A percentile compares a stretch with the other conserved stretches of the same genome.
These are phyloP conservation scores for Vireo altiloquus DNA, from an alignment of 2,113 vertebrate genomes.

Conservation along the genomic window DNA sequence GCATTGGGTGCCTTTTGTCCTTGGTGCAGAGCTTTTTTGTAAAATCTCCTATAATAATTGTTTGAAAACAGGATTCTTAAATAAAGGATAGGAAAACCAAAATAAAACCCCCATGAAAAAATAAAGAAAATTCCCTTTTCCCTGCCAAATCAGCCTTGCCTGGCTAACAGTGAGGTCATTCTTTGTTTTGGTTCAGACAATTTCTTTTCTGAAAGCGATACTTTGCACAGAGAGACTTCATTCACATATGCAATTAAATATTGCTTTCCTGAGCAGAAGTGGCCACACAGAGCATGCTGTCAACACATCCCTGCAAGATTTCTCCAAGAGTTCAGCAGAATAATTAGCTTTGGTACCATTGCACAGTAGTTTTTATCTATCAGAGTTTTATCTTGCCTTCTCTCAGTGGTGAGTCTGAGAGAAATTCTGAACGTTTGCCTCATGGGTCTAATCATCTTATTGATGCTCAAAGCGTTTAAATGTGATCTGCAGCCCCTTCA, in stretches of 20 bases:
- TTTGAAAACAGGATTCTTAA: neutral
- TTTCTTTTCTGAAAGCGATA: neutral
- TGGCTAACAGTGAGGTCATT: neutral
- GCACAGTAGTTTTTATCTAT: constrained; percentile 61
- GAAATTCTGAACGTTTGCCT: constrained; percentile 64
- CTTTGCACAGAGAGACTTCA: neutral
- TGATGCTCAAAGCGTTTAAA: constrained; percentile 67
- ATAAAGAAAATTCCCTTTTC: neutral
- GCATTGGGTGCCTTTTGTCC: neutral
- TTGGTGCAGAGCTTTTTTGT: neutral
- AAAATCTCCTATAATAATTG: neutral
- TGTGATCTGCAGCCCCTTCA: constrained; percentile 65
- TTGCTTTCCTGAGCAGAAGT: constrained; percentile 40
- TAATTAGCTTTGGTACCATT: constrained; percentile 64
- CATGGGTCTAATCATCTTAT: constrained; percentile 68
- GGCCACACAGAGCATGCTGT: constrained; percentile 47
- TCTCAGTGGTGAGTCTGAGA: constrained; percentile 64
- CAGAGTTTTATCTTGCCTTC: constrained; percentile 62
- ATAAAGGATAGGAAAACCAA: neutral
- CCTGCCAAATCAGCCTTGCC: neutral
- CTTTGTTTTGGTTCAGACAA: neutral
- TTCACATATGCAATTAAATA: constrained; percentile 55
- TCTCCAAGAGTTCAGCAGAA: constrained; percentile 66
- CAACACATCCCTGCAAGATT: constrained; percentile 61
- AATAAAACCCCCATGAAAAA: neutral